These are phyloP conservation scores for Conger conger DNA, from an alignment of 2,113 vertebrate species.

Conservation along the genomic window DNA sequence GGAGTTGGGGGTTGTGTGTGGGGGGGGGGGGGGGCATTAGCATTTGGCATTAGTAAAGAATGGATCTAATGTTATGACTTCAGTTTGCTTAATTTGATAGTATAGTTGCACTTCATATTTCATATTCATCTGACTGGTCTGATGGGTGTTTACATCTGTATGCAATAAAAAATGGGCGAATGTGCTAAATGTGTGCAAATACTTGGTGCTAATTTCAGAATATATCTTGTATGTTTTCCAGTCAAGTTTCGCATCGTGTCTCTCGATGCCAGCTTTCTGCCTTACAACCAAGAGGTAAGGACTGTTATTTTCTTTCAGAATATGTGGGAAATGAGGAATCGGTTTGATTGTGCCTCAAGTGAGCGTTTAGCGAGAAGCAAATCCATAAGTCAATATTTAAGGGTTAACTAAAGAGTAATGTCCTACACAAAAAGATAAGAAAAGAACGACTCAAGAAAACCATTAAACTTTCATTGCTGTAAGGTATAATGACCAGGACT, in stretches of 20 bases:
- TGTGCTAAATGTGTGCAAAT: too few species aligned
- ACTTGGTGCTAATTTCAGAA: too few species aligned
- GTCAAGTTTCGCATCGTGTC: conserved; percentile 44
- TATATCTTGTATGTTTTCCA: conserved; percentile 29
- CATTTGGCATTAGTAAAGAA: not conserved
- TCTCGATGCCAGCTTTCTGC: conserved; percentile 23
- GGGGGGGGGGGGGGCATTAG: not conserved
- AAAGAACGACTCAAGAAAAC: not conserved
- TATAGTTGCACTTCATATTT: not conserved
- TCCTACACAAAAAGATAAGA: not conserved
- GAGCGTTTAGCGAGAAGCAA: not conserved
- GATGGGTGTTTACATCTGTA: too few species aligned
- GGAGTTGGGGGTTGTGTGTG: too few species aligned
- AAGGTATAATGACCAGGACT: not conserved
- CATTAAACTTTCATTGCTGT: not conserved
- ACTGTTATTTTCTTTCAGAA: not conserved
- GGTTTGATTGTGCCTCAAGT: not conserved
- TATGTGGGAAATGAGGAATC: not conserved
- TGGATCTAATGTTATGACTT: not conserved
- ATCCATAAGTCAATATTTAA: not conserved
- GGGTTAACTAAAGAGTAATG: not conserved
- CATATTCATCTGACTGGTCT: too few species aligned
- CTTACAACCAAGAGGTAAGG: conserved; percentile 51
- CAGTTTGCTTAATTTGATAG: not conserved
- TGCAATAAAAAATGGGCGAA: too few species aligned